These are phyloP conservation scores for Pangasianodon gigas DNA, from an alignment of 2,113 vertebrate species.

Conservation along the genomic window DNA sequence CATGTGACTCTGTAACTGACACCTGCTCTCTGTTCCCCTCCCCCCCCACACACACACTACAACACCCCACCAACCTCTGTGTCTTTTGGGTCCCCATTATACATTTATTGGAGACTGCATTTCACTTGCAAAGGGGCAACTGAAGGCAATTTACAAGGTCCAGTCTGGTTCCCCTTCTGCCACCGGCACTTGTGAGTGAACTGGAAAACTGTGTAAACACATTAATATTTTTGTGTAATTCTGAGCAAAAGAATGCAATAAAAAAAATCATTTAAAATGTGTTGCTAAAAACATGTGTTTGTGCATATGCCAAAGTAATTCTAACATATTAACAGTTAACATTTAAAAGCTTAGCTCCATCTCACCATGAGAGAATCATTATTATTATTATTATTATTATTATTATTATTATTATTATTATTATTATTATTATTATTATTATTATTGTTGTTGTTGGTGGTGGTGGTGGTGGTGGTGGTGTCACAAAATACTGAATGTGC, in stretches of 20 bases:
- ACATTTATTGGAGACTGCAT: constrained; percentile 31
- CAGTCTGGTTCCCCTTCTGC: neutral
- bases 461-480: too few species aligned
- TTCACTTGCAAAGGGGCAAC: constrained; percentile 29
- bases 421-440: neutral
- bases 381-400: neutral
- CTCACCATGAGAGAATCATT: neutral
- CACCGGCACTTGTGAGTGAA: too few species aligned
- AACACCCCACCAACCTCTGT: constrained; percentile 9
- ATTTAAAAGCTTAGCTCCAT: neutral
- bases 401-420: neutral
- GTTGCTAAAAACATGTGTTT: neutral
- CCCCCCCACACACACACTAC: neutral
- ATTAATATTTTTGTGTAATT: neutral
- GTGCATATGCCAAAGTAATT: neutral
- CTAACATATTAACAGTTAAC: neutral
- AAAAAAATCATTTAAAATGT: neutral
- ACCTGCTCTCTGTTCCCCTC: constrained; percentile 17
- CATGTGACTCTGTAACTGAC: constrained; percentile 25
- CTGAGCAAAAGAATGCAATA: neutral
- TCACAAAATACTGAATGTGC: neutral
- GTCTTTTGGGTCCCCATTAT: constrained; percentile 23
- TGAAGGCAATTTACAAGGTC: constrained; percentile 32
- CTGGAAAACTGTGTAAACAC: neutral
- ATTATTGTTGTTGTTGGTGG: neutral